Percentiles rank a stretch among this genome's conserved stretches.
phyloP scores from a whole-genome alignment of 2,888 invertebrate genomes.

The Urechis unicinctus region DNA sequence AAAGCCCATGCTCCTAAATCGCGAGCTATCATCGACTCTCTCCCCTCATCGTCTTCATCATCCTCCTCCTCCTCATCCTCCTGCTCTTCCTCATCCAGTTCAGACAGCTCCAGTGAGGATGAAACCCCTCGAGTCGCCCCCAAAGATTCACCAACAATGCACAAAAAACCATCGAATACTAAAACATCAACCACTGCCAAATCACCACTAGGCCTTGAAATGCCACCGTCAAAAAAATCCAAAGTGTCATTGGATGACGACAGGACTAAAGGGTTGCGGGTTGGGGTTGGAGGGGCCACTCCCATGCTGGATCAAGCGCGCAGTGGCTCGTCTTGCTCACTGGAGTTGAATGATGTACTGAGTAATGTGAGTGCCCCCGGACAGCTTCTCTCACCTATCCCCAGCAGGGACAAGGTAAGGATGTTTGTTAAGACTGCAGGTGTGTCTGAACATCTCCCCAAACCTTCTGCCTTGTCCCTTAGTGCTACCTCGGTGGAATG shows the following conservation, averaged over 20 bases:
- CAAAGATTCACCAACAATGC: too few species aligned
- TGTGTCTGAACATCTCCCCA: not conserved
- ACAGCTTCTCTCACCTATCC: not conserved
- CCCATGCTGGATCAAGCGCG: not conserved
- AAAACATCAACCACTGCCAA: not conserved
- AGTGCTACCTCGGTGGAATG: too few species aligned
- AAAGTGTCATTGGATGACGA: too few species aligned
- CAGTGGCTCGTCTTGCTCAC: not conserved
- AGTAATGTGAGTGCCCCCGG: not conserved
- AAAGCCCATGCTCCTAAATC: too few species aligned
- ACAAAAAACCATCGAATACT: not conserved
- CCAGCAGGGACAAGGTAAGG: not conserved
- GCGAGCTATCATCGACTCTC: not conserved
- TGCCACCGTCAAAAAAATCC: not conserved
- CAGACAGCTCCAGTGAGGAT: not conserved
- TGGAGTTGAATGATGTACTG: not conserved
- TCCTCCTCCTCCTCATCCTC: not conserved
- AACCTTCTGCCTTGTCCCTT: too few species aligned
- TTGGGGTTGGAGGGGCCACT: not conserved
- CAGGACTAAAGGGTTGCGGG: not conserved
- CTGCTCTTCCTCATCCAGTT: not conserved
- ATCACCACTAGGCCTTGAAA: not conserved
- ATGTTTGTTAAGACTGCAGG: not conserved
- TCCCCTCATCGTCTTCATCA: not conserved
- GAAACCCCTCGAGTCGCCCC: not conserved